Base-by-base conservation (phyloP, 1,140 invertebrate species). In the Nasonia vitripennis region DNA sequence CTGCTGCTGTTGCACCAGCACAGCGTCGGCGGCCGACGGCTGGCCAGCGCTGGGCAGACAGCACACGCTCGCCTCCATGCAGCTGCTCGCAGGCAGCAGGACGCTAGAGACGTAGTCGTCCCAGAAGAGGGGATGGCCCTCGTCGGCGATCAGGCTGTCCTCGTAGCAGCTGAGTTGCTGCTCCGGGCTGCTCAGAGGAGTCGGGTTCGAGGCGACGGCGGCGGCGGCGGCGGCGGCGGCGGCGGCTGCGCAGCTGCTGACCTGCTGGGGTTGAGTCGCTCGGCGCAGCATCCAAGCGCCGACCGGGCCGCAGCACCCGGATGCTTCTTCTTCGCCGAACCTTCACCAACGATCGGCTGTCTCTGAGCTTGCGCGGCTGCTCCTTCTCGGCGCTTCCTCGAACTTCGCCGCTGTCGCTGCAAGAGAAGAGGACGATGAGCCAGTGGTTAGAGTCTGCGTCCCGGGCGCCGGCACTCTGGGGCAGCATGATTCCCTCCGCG, bases 61-160 rank as follows among this genome's bases (percentile, higher is more conserved):
- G 89, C 92, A 93, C 89, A 93, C 91, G 91, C 92, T 93, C 89
- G 91, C 92, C 90, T 93, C 92, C 92, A 93, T 93, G 89, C 92
- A 78, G 23, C 75, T 81, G 90, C 68, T 71, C 68, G 90, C 90
- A 87, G 91, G 91, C 91, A 91, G 91, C 89, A 90, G 20, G 4
- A 62, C 55, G 55, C 55, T 62, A 62, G 55, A 20, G 17, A 62
- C 55, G 55, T 62, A 62, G 55, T 62, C 55, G 55, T 62, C 55
- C 55, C 55, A 62, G 55, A 20, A 62, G 55, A 62, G 55, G 55
- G 55, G 90, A 85, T 93, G 34, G 68, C 27, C 73, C 34, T 67
- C 73, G 17, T 83, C 34, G 31, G 34, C 81, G 81, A 67, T 74
- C 68, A 71, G 27, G n/a, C 74, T 91, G 91, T 90, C 89, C 87